These are phyloP conservation scores for Chelmon rostratus DNA, from an alignment of 2,797 vertebrate genomes.

Conservation along the genomic window DNA sequence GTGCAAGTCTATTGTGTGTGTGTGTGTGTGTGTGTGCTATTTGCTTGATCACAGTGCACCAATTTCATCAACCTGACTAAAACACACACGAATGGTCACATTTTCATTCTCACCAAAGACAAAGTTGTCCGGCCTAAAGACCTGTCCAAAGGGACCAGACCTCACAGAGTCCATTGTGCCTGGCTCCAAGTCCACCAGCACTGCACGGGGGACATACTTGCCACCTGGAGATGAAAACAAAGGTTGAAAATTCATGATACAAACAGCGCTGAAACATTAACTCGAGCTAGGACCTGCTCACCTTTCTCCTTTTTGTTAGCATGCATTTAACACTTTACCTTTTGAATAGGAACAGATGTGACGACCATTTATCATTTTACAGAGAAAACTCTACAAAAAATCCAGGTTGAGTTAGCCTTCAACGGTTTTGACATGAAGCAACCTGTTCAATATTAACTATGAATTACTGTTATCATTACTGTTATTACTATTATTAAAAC, in stretches of 20 bases:
- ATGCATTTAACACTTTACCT: not conserved
- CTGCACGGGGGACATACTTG: slow-evolving; percentile 78
- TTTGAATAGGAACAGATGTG: not conserved
- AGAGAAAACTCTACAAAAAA: too few species aligned
- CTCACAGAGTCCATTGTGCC: slow-evolving; percentile 80
- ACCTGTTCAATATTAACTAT: not conserved
- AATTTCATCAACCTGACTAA: not conserved
- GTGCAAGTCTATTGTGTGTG: too few species aligned
- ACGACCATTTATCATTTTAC: too few species aligned
- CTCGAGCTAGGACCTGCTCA: not conserved
- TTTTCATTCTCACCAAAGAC: slow-evolving; percentile 72
- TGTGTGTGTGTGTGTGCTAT: too few species aligned
- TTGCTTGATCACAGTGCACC: not conserved
- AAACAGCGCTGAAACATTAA: not conserved
- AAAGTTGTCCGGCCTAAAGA: slow-evolving; percentile 80
- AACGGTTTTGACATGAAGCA: not conserved
- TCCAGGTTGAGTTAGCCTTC: not conserved
- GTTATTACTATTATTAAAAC: too few species aligned
- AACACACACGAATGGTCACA: not conserved
- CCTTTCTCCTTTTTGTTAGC: not conserved
- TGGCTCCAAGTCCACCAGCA: slow-evolving; percentile 78
- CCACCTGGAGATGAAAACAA: slow-evolving; percentile 58
- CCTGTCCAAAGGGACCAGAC: slow-evolving; percentile 74
- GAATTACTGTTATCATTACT: not conserved
- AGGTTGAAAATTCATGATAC: not conserved